Evolutionary conservation across 2,113 vertebrate species (phyloP).

Genomic region (Oryzias curvinotus): DNA sequence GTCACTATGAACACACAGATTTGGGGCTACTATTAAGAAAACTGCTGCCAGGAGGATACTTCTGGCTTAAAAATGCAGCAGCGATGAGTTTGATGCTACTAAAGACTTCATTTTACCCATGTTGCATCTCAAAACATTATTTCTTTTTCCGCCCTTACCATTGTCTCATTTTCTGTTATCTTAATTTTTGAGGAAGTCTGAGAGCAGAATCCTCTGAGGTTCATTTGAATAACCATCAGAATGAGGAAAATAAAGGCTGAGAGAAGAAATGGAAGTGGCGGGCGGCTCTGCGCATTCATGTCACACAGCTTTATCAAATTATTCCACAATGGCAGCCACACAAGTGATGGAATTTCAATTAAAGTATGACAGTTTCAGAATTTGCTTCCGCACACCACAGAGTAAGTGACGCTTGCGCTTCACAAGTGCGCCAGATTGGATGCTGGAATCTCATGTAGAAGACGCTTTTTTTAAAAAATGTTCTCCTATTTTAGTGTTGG

Average conservation of each 20-base stretch:
- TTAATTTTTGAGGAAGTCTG: constrained; percentile 45
- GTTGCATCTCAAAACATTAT: constrained; percentile 37
- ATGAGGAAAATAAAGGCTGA: constrained; percentile 66
- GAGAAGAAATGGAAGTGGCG: constrained; percentile 57
- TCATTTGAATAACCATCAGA: constrained; percentile 63
- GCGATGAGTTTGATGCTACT: constrained; percentile 24
- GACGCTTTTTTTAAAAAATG: constrained; percentile 35
- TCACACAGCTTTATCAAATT: constrained; percentile 71
- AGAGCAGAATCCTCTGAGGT: constrained; percentile 52
- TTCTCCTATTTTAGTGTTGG: constrained; percentile 9
- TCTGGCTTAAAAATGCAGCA: constrained; percentile 11
- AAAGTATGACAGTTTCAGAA: constrained; percentile 72
- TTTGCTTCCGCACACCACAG: constrained; percentile 58
- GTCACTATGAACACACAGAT: constrained; percentile 16
- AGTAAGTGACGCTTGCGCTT: constrained; percentile 28
- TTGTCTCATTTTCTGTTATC: constrained; percentile 61
- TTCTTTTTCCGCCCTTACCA: constrained; percentile 46
- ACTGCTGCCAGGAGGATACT: background rate
- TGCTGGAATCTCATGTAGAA: constrained; percentile 18
- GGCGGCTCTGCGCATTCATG: constrained; percentile 56
- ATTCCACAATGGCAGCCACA: constrained; percentile 65
- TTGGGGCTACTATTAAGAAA: too few species aligned
- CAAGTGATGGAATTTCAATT: constrained; percentile 77
- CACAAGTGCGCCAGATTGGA: constrained; percentile 12
- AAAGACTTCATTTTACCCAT: constrained; percentile 25